Evolutionary conservation across 1,140 invertebrate species (phyloP).

Genomic region (Drosophila setifemur): DNA sequence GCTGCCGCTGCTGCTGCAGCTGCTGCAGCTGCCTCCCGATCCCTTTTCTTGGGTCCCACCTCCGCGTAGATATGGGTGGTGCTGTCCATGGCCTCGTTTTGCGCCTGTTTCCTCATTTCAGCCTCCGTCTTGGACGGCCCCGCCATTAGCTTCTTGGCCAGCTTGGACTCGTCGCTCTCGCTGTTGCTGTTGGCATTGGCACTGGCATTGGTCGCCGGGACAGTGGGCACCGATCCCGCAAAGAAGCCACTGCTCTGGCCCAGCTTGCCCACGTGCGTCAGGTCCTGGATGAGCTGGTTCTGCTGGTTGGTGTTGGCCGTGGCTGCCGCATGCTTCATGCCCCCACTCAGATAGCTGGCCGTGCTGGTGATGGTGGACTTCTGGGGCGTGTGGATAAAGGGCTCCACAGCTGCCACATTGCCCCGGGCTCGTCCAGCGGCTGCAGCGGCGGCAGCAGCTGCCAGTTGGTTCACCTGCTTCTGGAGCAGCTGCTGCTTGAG

Average conservation of each 20-base stretch:
- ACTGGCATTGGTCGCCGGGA: slow-evolving; percentile 15
- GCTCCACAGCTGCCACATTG: slow-evolving; percentile 94
- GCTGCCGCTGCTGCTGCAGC: slow-evolving; percentile 62
- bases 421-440: slow-evolving; percentile 63
- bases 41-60: slow-evolving; percentile 75
- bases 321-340: slow-evolving; percentile 71
- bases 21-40: slow-evolving; percentile 64
- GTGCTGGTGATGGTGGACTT: slow-evolving; percentile 76
- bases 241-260: slow-evolving; percentile 53
- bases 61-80: slow-evolving; percentile 78
- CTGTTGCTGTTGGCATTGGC: slow-evolving; percentile 32
- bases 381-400: slow-evolving; percentile 92
- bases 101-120: slow-evolving; percentile 48
- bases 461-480: slow-evolving; percentile 72
- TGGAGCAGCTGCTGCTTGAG: slow-evolving; percentile 75
- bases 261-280: slow-evolving; percentile 67
- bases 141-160: slow-evolving; percentile 73
- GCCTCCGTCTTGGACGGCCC: slow-evolving; percentile 43
- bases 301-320: slow-evolving; percentile 78
- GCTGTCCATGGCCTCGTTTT: slow-evolving; percentile 70
- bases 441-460: slow-evolving; percentile 62
- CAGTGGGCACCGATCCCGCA: slow-evolving; percentile 21
- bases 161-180: slow-evolving; percentile 79
- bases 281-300: slow-evolving; percentile 77
- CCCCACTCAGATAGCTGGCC: slow-evolving; percentile 59